Evolutionary conservation across 2,888 invertebrate genomes (phyloP), one percentile per base, ranked within the genome.

Genomic region (Halictus ligatus): DNA sequence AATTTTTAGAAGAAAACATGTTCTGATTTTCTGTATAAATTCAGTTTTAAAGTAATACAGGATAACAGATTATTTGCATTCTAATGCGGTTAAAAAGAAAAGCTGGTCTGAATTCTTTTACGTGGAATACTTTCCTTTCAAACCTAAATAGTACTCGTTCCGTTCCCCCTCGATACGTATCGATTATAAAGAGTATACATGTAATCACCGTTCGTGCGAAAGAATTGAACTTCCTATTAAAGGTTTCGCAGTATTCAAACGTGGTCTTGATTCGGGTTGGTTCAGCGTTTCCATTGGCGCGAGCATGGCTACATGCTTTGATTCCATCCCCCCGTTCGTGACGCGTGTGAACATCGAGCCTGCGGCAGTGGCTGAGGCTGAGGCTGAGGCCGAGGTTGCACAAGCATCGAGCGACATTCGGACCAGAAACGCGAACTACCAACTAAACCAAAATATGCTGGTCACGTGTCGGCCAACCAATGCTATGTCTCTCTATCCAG

Each of bases 391-490:
- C 29, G 73, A 46, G 74, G 80, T 54, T 79, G 89, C 87, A 91
- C 88, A 88, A 87, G 88, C 83, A 67, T 40, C 84, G 84, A 71
- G 75, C 88, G 88, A 89, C 88, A 89, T 86, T 83, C 84, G 81
- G 75, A 83, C 84, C 80, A 83, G 89, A 90, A 87, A 89, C 85
- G 88, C 84, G 73, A 80, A 85, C 73, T 81, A 78, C 84, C 75
- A 83, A 83, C 75, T 46, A 69, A 72, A 71, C 81, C 82, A 79
- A 84, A 67, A 89, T 91, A 94, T 94, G 94, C 94, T 83, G 89
- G 91, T 93, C 94, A 94, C 94, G 94, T 81, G 91, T 91, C 87
- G 84, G 85, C 91, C 91, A 92, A 92, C 91, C 93, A 92, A 93
- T 91, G 92, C 91, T 90, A 83, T 88, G 90, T 92, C 91, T 92